phyloP scores from a whole-genome alignment of 2,888 invertebrate species.

The Criorhina ranunculi region DNA sequence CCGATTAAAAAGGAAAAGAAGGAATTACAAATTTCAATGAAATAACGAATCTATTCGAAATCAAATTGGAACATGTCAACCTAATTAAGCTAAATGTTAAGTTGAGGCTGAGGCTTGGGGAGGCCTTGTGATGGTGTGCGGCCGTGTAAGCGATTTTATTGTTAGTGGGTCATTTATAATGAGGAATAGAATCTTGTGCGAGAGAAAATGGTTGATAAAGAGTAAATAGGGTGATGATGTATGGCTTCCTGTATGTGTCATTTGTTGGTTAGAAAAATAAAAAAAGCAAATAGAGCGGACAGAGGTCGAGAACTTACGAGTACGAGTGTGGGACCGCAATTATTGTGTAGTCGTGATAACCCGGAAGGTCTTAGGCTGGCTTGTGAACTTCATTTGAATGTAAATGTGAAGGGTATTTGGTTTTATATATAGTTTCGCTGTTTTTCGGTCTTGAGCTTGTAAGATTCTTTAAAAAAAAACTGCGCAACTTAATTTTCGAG shows the following conservation, averaged over 20 bases:
- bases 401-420: no score
- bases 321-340: background rate
- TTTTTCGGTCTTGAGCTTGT: no score
- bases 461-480: no score
- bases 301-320: constrained; percentile 2
- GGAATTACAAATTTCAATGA: background rate
- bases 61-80: constrained; percentile 30
- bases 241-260: constrained; percentile 4
- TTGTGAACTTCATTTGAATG: background rate
- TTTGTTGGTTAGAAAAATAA: background rate
- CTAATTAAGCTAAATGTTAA: constrained; percentile 5
- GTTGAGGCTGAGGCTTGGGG: background rate
- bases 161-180: constrained; percentile 15
- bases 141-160: background rate
- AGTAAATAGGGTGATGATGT: background rate
- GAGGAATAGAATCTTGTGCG: background rate
- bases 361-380: background rate
- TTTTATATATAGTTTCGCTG: no score
- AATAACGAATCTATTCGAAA: constrained; percentile 26
- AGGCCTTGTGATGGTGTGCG: background rate
- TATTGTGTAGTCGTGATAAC: background rate
- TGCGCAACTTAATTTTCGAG: no score
- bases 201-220: constrained; percentile 4
- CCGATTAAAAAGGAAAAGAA: background rate
- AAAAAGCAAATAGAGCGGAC: no score